Percentiles rank a stretch among this genome's conserved stretches.
Conservation (phyloP, 2,888 invertebrate species). For the Dynastes grantii region DNA sequence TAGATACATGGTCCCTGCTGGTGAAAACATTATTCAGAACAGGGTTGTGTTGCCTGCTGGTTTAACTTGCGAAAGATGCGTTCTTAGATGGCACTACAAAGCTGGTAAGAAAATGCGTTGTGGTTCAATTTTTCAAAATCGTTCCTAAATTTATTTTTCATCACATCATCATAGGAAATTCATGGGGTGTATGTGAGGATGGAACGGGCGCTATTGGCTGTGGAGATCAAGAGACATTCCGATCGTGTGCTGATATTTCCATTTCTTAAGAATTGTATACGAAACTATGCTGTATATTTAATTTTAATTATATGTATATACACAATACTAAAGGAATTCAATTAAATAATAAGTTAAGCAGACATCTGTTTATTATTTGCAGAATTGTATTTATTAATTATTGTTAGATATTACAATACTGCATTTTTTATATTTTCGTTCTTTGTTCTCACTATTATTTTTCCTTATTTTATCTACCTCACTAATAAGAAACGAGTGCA, state of each 20-base stretch:
- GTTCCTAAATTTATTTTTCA: slow-evolving; percentile 2
- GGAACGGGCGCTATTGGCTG: slow-evolving; percentile 65
- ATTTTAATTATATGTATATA: no score
- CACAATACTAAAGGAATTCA: no score
- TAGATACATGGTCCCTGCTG: slow-evolving; percentile 56
- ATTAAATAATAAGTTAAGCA: no score
- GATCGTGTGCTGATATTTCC: slow-evolving; percentile 68
- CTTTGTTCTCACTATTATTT: no score
- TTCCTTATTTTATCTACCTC: no score
- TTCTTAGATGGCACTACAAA: slow-evolving; percentile 67
- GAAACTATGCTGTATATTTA: neutral
- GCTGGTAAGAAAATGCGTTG: slow-evolving; percentile 60
- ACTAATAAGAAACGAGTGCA: no score
- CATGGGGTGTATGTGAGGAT: slow-evolving; percentile 67
- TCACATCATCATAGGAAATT: slow-evolving; percentile 62
- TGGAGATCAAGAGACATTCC: slow-evolving; percentile 68
- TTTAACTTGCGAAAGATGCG: slow-evolving; percentile 65
- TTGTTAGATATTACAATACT: no score
- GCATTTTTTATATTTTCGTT: no score
- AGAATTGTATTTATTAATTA: no score
- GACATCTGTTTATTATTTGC: no score
- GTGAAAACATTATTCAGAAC: slow-evolving; percentile 56
- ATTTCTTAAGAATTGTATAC: slow-evolving; percentile 57
- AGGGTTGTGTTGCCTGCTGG: slow-evolving; percentile 62
- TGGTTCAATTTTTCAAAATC: neutral